Conservation (phyloP, 2,113 vertebrate genomes). For the Lepisosteus oculatus region DNA sequence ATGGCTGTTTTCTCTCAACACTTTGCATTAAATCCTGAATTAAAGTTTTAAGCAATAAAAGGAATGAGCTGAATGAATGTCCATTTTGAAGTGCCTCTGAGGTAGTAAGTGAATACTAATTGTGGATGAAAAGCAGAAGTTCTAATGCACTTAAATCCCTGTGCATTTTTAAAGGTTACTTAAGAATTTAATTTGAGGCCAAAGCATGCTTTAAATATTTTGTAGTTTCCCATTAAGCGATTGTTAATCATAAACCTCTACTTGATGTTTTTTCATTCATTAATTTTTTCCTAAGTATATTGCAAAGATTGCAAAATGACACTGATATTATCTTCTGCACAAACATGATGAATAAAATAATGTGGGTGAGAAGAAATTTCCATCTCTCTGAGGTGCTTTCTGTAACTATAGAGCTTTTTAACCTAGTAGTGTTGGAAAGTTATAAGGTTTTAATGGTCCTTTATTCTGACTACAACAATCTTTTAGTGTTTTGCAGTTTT, state of each 20-base stretch:
- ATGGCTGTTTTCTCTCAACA: background rate
- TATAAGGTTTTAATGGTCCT: too few species aligned
- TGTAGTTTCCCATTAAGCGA: background rate
- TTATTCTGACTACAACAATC: too few species aligned
- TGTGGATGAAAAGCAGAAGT: constrained; percentile 1
- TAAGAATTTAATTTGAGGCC: background rate
- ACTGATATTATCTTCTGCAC: background rate
- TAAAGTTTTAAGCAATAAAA: background rate
- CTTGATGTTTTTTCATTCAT: background rate
- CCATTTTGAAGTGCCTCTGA: background rate
- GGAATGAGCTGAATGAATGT: background rate
- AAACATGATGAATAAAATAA: background rate
- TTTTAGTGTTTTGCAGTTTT: too few species aligned
- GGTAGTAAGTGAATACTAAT: constrained; percentile 1
- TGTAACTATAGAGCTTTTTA: too few species aligned
- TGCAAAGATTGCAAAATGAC: background rate
- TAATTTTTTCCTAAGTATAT: constrained; percentile 2
- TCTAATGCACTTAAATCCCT: background rate
- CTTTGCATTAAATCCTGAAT: background rate
- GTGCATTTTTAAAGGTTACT: background rate
- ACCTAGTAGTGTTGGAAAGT: too few species aligned
- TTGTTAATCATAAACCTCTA: background rate
- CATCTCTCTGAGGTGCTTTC: too few species aligned
- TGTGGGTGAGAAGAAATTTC: too few species aligned
- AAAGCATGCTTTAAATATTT: constrained; percentile 4